These are phyloP conservation scores for Dryobotodes eremita DNA, from an alignment of 2,888 invertebrate genomes.

Conservation along the genomic window DNA sequence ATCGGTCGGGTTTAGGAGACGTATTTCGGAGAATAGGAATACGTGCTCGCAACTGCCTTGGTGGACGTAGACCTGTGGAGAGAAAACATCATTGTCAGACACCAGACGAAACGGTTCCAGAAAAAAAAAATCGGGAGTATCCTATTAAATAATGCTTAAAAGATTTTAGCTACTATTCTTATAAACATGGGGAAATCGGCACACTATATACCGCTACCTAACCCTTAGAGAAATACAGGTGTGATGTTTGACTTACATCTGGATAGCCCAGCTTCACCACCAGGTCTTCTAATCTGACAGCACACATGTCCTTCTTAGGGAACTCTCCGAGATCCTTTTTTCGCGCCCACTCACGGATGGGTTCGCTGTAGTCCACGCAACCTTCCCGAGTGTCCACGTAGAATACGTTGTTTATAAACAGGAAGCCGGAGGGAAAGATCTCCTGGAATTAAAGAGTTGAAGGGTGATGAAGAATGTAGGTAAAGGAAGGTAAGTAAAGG, in stretches of 20 bases:
- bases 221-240: neutral
- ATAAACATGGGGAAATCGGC: too few species aligned
- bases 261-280: conserved; percentile 81
- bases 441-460: conserved; percentile 71
- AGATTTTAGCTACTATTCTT: too few species aligned
- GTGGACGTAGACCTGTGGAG: conserved; percentile 94
- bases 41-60: conserved; percentile 98
- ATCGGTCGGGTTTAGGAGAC: conserved; percentile 89
- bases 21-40: conserved; percentile 94
- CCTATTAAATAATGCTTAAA: neutral
- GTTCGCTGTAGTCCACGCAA: conserved; percentile 78
- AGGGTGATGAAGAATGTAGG: neutral
- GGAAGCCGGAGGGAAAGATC: conserved; percentile 84
- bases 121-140: too few species aligned
- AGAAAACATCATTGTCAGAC: neutral
- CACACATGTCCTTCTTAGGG: conserved; percentile 73
- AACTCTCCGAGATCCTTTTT: conserved; percentile 76
- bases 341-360: conserved; percentile 80
- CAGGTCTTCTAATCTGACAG: conserved; percentile 71
- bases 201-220: neutral
- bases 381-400: conserved; percentile 83
- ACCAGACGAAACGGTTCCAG: neutral
- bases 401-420: conserved; percentile 88
- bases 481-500: neutral
- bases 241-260: neutral